Base-by-base conservation (phyloP, 1,140 invertebrate genomes). In the Eupeodes corollae region DNA sequence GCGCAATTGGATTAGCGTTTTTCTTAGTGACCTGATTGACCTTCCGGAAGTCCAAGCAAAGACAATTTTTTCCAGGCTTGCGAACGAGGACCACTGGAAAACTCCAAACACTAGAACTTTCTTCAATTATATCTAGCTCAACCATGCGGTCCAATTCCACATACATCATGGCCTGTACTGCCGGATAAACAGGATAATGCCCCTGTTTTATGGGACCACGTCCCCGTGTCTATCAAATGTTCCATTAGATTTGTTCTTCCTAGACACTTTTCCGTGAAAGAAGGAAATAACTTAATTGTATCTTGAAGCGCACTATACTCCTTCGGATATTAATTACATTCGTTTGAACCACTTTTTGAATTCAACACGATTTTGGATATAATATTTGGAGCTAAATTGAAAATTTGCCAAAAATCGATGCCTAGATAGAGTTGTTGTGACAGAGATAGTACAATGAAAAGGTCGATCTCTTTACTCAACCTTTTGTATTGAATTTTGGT, bases 1-100 rank as follows among this genome's bases (percentile, higher is more conserved):
- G 41, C 6, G 58, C 58, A 11, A 64, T 31, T 10, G 59, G 59
- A 42, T 68, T 64, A 8, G 56, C 54, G 40, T 63, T 59, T 15
- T 52, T 55, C 18, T 55, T 55, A 0, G 58, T 60, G 3, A 60
- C 51, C 2, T 35, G 21, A 49, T 67, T 63, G 2, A 63, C 10
- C 26, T 56, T 55, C n/a, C 63, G 56, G 42, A 34, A n/a, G n/a
- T n/a, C n/a, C n/a, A n/a, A n/a, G n/a, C n/a, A n/a, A n/a, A n/a
- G n/a, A n/a, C n/a, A n/a, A n/a, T n/a, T n/a, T n/a, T n/a, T n/a
- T n/a, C n/a, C n/a, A n/a, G n/a, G n/a, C n/a, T n/a, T n/a, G n/a
- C n/a, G n/a, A n/a, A n/a, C n/a, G n/a, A n/a, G n/a, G n/a, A n/a
- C n/a, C n/a, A n/a, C n/a, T n/a, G n/a, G n/a, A n/a, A n/a, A n/a